Conservation (phyloP, 2,888 invertebrate species). For the Stenoptilia bipunctidactyla region DNA sequence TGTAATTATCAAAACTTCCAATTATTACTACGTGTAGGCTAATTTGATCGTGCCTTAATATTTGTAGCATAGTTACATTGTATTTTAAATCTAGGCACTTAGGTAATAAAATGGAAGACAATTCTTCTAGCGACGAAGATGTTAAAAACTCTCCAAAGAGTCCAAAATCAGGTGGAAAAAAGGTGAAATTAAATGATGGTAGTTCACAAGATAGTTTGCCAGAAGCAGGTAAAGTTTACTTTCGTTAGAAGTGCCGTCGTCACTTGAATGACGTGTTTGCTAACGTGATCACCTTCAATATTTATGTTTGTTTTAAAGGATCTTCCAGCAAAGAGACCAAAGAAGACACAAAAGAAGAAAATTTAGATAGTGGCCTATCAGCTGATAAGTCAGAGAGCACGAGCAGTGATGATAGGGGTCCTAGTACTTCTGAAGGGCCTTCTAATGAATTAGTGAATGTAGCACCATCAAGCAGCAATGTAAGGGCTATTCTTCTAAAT, state of each 20-base stretch:
- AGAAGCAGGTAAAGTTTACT: conserved; percentile 35
- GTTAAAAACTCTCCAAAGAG: conserved; percentile 36
- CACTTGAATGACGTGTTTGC: neutral
- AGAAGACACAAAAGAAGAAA: conserved; percentile 34
- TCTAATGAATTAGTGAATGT: conserved; percentile 44
- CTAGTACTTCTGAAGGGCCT: conserved; percentile 29
- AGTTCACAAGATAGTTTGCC: conserved; percentile 54
- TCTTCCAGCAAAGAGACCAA: conserved; percentile 23
- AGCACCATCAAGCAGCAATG: conserved; percentile 47
- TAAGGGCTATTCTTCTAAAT: conserved; percentile 42
- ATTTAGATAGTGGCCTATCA: conserved; percentile 56
- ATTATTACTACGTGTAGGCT: too few relatives aligned
- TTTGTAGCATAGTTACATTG: too few relatives aligned
- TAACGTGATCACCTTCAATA: neutral
- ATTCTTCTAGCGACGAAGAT: conserved; percentile 55
- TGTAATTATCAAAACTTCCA: neutral
- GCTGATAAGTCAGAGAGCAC: conserved; percentile 62
- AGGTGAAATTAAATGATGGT: conserved; percentile 57
- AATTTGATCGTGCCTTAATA: too few relatives aligned
- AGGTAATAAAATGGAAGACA: conserved; percentile 46
- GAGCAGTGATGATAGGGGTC: conserved; percentile 44
- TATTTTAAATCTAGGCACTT: too few relatives aligned
- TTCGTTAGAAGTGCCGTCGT: conserved; percentile 11
- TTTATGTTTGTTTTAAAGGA: conserved; percentile 21
- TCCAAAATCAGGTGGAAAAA: conserved; percentile 47